Evolutionary conservation across 2,113 vertebrate species (phyloP).

Genomic region (Muntiacus reevesi): DNA sequence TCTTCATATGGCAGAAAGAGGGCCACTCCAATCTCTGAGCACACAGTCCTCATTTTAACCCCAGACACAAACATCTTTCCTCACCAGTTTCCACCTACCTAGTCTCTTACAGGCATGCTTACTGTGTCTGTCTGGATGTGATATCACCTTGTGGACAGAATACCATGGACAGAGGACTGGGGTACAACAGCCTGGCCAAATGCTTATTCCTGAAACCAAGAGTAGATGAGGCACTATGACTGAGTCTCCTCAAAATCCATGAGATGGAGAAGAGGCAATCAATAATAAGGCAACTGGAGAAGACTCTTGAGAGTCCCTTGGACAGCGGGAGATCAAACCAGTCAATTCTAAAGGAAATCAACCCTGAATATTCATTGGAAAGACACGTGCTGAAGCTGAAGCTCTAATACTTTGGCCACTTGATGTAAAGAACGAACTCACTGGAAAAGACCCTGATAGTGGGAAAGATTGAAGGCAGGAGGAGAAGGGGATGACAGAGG

Average conservation of each 20-base stretch:
- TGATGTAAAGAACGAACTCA: not conserved
- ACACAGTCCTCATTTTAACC: not conserved
- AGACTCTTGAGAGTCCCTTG: not conserved
- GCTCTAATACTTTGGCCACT: not conserved
- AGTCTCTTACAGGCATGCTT: not conserved
- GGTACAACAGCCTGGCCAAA: not conserved
- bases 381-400: not conserved
- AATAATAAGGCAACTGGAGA: not conserved
- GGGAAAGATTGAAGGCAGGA: not conserved
- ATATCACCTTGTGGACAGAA: not conserved
- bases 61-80: not conserved
- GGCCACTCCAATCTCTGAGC: not conserved
- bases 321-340: not conserved
- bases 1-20: not conserved
- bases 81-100: not conserved
- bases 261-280: not conserved
- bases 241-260: not conserved
- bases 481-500: not conserved
- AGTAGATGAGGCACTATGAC: not conserved
- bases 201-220: not conserved
- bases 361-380: not conserved
- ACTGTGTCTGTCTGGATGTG: not conserved
- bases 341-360: not conserved
- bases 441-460: not conserved
- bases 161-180: not conserved